Evolutionary conservation across 1,140 invertebrate species (phyloP).

Genomic region (Theocolax elegans): DNA sequence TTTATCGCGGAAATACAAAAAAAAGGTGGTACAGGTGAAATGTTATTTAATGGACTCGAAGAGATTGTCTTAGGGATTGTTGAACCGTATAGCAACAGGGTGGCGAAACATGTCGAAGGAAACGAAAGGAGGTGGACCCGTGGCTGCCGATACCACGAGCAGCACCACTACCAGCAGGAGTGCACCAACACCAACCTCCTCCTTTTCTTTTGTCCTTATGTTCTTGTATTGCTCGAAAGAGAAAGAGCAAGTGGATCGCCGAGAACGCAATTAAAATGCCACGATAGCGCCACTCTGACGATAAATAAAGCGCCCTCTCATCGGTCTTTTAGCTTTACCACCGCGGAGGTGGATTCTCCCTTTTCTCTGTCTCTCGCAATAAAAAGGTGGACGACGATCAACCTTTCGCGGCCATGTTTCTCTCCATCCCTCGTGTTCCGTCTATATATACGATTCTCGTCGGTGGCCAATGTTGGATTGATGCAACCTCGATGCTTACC

Average conservation of each 20-base stretch:
- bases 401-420: background rate
- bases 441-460: no score
- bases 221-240: no score
- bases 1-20: no score
- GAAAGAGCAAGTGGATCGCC: background rate
- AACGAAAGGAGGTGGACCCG: slow-evolving; percentile 19
- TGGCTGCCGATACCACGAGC: background rate
- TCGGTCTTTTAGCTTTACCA: slow-evolving; percentile 47
- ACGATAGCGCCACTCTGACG: slow-evolving; percentile 67
- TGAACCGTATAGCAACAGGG: slow-evolving; percentile 18
- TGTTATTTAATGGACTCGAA: no score
- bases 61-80: no score
- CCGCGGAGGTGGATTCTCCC: background rate
- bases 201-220: no score
- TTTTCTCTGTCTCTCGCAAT: slow-evolving; percentile 53
- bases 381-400: slow-evolving; percentile 68
- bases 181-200: background rate
- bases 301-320: slow-evolving; percentile 64
- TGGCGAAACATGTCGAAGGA: no score
- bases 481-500: no score
- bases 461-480: no score
- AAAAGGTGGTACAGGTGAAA: no score
- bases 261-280: slow-evolving; percentile 66
- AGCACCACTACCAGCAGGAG: no score
- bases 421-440: slow-evolving; percentile 40